Conservation (phyloP, 2,888 invertebrate species). For the Acleris cristana region DNA sequence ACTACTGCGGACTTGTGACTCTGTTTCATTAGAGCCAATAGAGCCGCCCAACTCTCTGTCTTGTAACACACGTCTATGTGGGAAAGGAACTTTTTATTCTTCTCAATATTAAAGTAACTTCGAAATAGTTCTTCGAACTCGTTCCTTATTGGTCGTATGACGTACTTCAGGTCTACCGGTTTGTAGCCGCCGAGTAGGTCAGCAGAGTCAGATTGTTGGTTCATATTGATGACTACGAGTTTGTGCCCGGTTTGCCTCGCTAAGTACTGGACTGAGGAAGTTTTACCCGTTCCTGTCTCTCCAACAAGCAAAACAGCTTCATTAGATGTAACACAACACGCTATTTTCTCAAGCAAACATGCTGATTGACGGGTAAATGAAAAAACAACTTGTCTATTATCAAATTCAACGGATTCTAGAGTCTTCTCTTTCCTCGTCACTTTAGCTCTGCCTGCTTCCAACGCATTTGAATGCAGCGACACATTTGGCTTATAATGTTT, state of each 20-base stretch:
- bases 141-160: conserved; percentile 91
- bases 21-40: conserved; percentile 90
- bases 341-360: conserved; percentile 93
- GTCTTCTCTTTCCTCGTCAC: conserved; percentile 73
- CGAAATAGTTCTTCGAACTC: conserved; percentile 93
- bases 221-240: conserved; percentile 98
- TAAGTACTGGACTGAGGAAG: conserved; percentile 96
- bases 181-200: conserved; percentile 98
- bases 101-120: conserved; percentile 88
- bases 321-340: conserved; percentile 90
- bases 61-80: conserved; percentile 91
- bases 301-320: conserved; percentile 98
- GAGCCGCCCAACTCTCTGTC: conserved; percentile 87
- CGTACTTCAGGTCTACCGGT: conserved; percentile 94
- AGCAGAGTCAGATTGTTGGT: conserved; percentile 98
- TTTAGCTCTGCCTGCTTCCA: conserved; percentile 89
- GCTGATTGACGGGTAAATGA: conserved; percentile 93
- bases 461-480: conserved; percentile 77
- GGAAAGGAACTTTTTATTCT: conserved; percentile 92
- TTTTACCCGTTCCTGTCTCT: conserved; percentile 99
- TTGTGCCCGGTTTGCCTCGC: conserved; percentile 93
- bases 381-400: conserved; percentile 84
- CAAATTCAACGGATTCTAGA: conserved; percentile 67
- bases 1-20: conserved; percentile 87
- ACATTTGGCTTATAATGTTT: conserved; percentile 91